Conservation (phyloP, 2,888 invertebrate genomes). For the Parnassius mnemosyne region DNA sequence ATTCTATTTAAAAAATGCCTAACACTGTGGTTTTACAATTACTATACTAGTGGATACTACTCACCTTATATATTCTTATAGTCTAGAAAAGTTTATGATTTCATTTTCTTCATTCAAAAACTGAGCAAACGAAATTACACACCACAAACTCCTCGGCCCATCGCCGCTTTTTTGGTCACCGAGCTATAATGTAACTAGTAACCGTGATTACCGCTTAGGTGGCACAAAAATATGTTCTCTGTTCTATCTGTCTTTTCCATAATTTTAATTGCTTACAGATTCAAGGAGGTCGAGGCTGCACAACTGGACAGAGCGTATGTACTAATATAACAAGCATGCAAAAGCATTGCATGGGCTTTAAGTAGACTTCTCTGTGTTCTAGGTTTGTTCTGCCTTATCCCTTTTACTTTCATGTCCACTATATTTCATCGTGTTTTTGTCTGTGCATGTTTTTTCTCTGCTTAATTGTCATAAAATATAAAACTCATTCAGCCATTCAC, state of each 20-base stretch:
- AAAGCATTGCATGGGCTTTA: slow-evolving; percentile 39
- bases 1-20: too few species aligned
- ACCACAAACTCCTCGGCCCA: not conserved
- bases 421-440: not conserved
- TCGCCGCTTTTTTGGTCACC: slow-evolving; percentile 14
- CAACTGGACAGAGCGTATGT: slow-evolving; percentile 91
- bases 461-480: not conserved
- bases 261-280: slow-evolving; percentile 87
- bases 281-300: slow-evolving; percentile 91
- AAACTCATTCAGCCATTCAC: not conserved
- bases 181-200: slow-evolving; percentile 27
- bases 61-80: too few species aligned
- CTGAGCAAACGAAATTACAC: not conserved
- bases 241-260: slow-evolving; percentile 75
- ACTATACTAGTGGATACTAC: too few species aligned
- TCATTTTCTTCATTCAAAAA: not conserved
- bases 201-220: slow-evolving; percentile 53
- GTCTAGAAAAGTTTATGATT: too few species aligned
- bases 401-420: slow-evolving; percentile 9
- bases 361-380: slow-evolving; percentile 45
- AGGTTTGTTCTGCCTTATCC: slow-evolving; percentile 32
- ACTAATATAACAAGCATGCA: slow-evolving; percentile 65
- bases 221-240: slow-evolving; percentile 53
- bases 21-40: too few species aligned
- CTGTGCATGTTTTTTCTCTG: slow-evolving; percentile 3